These are phyloP conservation scores for Netelia virgata DNA, from an alignment of 2,888 invertebrate genomes.

Conservation along the genomic window DNA sequence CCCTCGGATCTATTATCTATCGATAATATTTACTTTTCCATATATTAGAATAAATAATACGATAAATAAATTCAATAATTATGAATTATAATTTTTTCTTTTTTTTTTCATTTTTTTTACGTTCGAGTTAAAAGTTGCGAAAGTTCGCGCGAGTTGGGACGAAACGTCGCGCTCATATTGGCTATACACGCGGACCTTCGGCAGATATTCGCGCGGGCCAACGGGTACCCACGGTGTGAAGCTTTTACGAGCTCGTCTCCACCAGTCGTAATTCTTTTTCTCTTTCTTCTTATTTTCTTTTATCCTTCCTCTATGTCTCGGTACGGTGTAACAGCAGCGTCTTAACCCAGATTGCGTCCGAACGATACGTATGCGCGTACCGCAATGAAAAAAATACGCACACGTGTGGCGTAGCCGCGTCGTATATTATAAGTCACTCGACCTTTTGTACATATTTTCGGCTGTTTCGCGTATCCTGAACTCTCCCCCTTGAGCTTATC, in stretches of 20 bases:
- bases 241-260: slow-evolving; percentile 77
- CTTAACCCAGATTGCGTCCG: slow-evolving; percentile 22
- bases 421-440: slow-evolving; percentile 62
- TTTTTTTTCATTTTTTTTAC: background rate
- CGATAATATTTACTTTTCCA: background rate
- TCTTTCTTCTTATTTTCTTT: too few relatives aligned
- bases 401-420: slow-evolving; percentile 36
- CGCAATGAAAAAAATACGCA: slow-evolving; percentile 50
- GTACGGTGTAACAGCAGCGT: slow-evolving; percentile 65
- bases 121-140: background rate
- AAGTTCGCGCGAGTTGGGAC: slow-evolving; percentile 25
- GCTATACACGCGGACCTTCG: slow-evolving; percentile 27
- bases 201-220: slow-evolving; percentile 55
- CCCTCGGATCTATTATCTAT: too few relatives aligned
- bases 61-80: too few relatives aligned
- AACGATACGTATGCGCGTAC: slow-evolving; percentile 11
- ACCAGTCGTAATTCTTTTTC: slow-evolving; percentile 75
- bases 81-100: background rate
- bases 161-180: slow-evolving; percentile 37
- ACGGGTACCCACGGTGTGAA: slow-evolving; percentile 69
- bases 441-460: slow-evolving; percentile 61
- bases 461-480: slow-evolving; percentile 57
- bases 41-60: background rate
- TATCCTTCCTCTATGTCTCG: slow-evolving; percentile 56
- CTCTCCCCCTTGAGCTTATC: slow-evolving; percentile 30